phyloP scores from a whole-genome alignment of 2,797 vertebrate genomes.

The Smutsia temminckii region DNA sequence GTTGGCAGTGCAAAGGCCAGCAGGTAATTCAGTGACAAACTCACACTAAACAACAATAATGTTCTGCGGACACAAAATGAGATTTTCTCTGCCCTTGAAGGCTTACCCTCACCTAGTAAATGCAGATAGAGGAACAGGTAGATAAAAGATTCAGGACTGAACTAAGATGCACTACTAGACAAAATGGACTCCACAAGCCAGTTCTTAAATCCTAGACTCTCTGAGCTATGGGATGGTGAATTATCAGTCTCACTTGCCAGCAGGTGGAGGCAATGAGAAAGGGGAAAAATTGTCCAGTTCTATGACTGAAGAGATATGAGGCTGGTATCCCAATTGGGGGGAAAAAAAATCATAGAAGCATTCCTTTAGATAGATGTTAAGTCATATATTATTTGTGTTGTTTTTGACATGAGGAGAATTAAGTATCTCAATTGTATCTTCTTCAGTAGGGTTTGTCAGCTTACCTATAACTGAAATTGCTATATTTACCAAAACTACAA shows the following conservation, averaged over 20 bases:
- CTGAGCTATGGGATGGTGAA: not conserved
- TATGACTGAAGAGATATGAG: not conserved
- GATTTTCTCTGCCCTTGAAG: not conserved
- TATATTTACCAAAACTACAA: slow-evolving; percentile 25
- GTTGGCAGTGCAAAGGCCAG: not conserved
- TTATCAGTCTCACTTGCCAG: not conserved
- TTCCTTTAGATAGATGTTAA: not conserved
- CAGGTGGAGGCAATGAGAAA: not conserved
- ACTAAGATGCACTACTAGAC: not conserved
- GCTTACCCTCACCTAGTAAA: not conserved
- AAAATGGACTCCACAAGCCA: not conserved
- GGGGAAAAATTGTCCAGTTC: not conserved
- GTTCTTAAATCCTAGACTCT: not conserved
- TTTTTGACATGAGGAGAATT: not conserved
- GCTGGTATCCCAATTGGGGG: not conserved
- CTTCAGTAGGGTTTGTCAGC: not conserved
- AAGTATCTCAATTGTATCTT: not conserved
- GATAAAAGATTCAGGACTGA: not conserved
- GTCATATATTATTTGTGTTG: not conserved
- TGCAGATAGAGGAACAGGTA: not conserved
- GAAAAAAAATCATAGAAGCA: not conserved
- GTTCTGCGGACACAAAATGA: not conserved
- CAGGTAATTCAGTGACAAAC: not conserved
- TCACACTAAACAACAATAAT: not conserved
- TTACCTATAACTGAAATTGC: not conserved